A percentile compares a stretch with the other conserved stretches of the same genome.
These are phyloP conservation scores for Apodemia hepburni DNA, from an alignment of 2,888 invertebrate species.

Conservation along the genomic window DNA sequence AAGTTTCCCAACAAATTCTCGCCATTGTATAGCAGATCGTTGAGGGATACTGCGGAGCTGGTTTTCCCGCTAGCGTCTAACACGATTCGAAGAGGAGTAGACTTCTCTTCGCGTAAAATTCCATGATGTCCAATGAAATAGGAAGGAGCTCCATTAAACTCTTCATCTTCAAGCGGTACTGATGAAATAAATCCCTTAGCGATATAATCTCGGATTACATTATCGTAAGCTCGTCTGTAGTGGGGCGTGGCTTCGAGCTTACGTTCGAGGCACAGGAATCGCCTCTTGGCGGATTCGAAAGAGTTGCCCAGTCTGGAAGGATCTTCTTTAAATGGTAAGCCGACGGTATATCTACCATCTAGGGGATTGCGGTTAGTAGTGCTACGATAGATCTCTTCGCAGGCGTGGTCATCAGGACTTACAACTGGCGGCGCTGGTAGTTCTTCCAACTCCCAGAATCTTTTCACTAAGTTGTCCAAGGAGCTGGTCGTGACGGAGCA, in stretches of 20 bases:
- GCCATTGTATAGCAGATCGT: slow-evolving; percentile 29
- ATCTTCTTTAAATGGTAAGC: slow-evolving; percentile 25
- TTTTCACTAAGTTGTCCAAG: slow-evolving; percentile 20
- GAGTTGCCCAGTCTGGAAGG: slow-evolving; percentile 25
- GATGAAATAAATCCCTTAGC: neutral
- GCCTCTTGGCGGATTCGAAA: slow-evolving; percentile 16
- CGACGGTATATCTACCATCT: slow-evolving; percentile 13
- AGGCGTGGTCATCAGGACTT: neutral
- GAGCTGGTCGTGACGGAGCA: slow-evolving; percentile 16
- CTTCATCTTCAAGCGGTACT: neutral
- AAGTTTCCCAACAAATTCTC: slow-evolving; percentile 25
- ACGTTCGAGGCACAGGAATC: slow-evolving; percentile 26
- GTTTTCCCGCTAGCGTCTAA: neutral
- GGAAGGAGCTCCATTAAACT: neutral
- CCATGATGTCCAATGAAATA: neutral
- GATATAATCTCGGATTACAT: slow-evolving; percentile 23
- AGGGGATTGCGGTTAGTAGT: neutral
- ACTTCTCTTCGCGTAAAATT: neutral
- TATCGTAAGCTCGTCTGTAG: slow-evolving; percentile 25
- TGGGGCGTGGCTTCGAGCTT: slow-evolving; percentile 22
- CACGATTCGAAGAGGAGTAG: neutral
- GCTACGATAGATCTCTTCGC: neutral
- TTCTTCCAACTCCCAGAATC: neutral
- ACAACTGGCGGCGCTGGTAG: neutral
- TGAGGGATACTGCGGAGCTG: slow-evolving; percentile 23